Evolutionary conservation across 2,797 vertebrate genomes (phyloP).

Genomic region (Cirrhinus mrigala): DNA sequence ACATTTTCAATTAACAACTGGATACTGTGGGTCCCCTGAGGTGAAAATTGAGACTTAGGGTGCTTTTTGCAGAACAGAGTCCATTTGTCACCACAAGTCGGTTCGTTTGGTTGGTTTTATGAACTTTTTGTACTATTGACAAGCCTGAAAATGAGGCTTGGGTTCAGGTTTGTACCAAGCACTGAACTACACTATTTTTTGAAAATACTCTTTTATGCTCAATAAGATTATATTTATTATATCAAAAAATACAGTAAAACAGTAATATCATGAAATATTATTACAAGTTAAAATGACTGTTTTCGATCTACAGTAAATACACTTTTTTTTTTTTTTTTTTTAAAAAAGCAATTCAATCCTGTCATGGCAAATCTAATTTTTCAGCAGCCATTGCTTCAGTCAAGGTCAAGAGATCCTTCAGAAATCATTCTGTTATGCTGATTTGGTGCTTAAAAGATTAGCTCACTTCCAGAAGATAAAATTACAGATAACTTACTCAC

Average conservation of each 20-base stretch:
- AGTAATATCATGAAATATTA: neutral
- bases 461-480: no score
- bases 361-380: neutral
- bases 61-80: neutral
- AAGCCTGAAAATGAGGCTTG: neutral
- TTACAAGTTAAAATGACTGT: neutral
- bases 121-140: neutral
- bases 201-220: neutral
- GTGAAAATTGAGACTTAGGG: neutral
- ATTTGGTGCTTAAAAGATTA: neutral
- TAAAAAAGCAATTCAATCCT: neutral
- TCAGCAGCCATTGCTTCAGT: neutral
- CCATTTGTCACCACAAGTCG: neutral
- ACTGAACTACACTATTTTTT: neutral
- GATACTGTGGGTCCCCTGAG: neutral
- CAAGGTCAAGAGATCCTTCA: neutral
- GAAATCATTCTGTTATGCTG: neutral
- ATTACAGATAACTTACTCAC: no score
- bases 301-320: neutral
- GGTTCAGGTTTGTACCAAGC: neutral
- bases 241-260: no score
- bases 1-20: conserved; percentile 17
- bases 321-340: neutral
- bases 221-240: no score
- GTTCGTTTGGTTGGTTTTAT: neutral